phyloP scores from a whole-genome alignment of 2,797 vertebrate species.

The Podarcis siculus region DNA sequence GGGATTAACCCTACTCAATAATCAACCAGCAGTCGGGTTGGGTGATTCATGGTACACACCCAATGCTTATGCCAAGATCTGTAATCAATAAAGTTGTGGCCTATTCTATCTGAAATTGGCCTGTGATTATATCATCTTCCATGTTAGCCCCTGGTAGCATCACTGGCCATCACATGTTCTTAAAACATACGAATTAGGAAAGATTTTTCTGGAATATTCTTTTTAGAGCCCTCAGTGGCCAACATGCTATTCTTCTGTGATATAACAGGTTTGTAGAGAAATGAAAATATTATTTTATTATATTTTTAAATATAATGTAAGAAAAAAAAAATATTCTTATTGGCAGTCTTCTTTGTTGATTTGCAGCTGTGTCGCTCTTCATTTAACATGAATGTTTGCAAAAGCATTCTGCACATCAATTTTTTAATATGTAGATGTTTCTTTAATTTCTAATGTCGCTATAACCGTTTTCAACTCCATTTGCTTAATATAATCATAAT shows the following conservation, averaged over 20 bases:
- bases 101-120: no score
- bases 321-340: not conserved
- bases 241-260: not conserved
- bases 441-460: conserved; percentile 34
- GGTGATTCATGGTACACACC: no score
- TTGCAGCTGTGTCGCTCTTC: not conserved
- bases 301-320: not conserved
- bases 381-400: not conserved
- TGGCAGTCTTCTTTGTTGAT: not conserved
- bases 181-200: not conserved
- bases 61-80: no score
- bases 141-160: no score
- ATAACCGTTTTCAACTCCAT: conserved; percentile 21
- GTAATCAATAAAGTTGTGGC: no score
- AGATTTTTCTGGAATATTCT: not conserved
- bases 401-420: not conserved
- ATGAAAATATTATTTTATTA: not conserved
- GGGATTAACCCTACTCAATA: no score
- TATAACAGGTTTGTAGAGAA: not conserved
- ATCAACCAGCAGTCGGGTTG: no score
- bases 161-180: not conserved
- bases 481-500: conserved; percentile 52
- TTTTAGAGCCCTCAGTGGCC: not conserved
- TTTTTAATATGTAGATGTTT: conserved; percentile 34
- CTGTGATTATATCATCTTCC: no score